Evolutionary conservation across 2,113 vertebrate species (phyloP).

Genomic region (Oophaga pumilio): DNA sequence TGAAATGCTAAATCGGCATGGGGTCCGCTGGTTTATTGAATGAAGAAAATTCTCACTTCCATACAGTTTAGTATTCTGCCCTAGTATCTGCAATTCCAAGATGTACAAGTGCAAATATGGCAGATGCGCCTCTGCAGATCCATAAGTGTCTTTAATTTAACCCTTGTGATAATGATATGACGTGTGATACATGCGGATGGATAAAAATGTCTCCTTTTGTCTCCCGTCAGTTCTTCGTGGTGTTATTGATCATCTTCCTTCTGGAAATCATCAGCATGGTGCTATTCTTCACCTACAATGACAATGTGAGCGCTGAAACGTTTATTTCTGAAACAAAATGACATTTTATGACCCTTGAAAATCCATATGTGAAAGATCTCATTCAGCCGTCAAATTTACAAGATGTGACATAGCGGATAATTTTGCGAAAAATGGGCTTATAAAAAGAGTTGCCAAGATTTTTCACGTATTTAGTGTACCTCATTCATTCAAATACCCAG

Average conservation of each 20-base stretch:
- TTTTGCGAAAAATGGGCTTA: not conserved
- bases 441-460: not conserved
- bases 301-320: constrained; percentile 71
- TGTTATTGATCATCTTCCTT: constrained; percentile 78
- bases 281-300: constrained; percentile 73
- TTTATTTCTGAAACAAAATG: not conserved
- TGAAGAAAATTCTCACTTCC: not conserved
- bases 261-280: constrained; percentile 74
- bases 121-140: too few relatives aligned
- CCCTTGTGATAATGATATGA: not conserved
- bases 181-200: not conserved
- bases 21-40: too few relatives aligned
- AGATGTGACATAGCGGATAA: not conserved
- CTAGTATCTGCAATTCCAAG: too few relatives aligned
- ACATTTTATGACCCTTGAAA: constrained; percentile 11
- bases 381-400: not conserved
- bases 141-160: not conserved
- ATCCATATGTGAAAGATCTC: not conserved
- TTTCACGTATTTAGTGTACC: not conserved
- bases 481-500: not conserved
- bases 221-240: constrained; percentile 78
- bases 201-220: not conserved
- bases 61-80: not conserved
- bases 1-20: too few relatives aligned
- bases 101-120: too few relatives aligned